phyloP scores from a whole-genome alignment of 92 coral and sea anemone genomes.

The Bergia sp. region DNA sequence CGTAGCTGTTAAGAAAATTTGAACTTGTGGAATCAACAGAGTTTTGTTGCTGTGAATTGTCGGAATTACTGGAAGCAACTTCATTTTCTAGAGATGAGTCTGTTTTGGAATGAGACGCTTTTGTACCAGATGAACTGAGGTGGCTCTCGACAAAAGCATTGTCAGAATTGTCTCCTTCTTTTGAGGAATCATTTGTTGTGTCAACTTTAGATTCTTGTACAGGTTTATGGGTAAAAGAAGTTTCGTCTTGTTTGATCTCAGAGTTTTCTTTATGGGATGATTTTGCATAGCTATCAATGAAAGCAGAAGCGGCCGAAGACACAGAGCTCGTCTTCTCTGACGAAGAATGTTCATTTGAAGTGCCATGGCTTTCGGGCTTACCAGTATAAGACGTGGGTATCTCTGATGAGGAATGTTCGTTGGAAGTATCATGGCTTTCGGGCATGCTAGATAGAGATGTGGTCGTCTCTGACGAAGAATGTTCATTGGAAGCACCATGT shows the following conservation, averaged over 20 bases:
- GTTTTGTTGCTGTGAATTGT: not conserved
- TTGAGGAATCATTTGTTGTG: not conserved
- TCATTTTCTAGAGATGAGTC: not conserved
- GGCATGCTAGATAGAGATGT: not conserved
- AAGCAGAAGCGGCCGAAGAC: conserved; percentile 21
- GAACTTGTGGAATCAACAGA: not conserved
- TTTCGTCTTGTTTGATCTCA: conserved; percentile 6
- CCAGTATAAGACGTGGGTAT: not conserved
- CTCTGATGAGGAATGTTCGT: conserved; percentile 1
- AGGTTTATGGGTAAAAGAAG: not conserved
- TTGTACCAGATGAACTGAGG: not conserved
- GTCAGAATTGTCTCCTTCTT: not conserved
- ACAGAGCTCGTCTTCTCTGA: not conserved
- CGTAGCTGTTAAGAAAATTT: conserved; percentile 11
- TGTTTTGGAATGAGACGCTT: not conserved
- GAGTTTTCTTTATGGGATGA: conserved; percentile 23
- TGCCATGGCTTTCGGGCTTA: not conserved
- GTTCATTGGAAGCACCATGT: not conserved
- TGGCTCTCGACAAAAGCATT: not conserved
- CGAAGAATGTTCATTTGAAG: not conserved
- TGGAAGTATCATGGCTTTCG: conserved; percentile 1
- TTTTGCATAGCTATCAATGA: conserved; percentile 25
- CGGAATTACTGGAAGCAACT: not conserved
- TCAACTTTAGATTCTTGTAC: too few species aligned
- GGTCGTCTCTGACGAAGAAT: not conserved